phyloP scores from a whole-genome alignment of 2,797 vertebrate species.

The Arrhamphus sclerolepis region DNA sequence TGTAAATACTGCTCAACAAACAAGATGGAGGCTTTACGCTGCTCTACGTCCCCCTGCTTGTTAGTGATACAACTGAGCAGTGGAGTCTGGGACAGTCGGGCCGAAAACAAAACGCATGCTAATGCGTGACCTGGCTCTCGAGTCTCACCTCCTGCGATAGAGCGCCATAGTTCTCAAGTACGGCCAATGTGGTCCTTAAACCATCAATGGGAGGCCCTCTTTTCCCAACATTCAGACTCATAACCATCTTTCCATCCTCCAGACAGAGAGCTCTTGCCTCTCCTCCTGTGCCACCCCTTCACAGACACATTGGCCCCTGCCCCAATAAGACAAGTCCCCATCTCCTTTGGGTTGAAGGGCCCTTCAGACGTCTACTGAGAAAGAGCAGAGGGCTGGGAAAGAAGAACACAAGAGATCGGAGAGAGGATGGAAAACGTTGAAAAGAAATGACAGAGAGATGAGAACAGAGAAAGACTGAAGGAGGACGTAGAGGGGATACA shows the following conservation, averaged over 20 bases:
- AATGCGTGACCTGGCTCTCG: constrained; percentile 75
- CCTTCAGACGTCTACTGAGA: constrained; percentile 82
- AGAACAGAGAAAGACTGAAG: constrained; percentile 66
- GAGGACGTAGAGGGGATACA: constrained; percentile 69
- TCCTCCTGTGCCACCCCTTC: constrained; percentile 45
- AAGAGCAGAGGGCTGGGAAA: constrained; percentile 78
- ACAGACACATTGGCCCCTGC: constrained; percentile 51
- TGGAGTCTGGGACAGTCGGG: constrained; percentile 57
- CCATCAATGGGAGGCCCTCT: constrained; percentile 77
- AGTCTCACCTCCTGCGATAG: constrained; percentile 71
- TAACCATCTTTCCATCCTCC: constrained; percentile 67
- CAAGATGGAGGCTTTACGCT: constrained; percentile 49
- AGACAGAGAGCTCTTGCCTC: constrained; percentile 66
- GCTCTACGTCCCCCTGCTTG: constrained; percentile 36
- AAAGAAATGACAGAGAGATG: constrained; percentile 40
- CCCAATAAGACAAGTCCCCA: constrained; percentile 65
- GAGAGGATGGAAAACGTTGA: constrained; percentile 44
- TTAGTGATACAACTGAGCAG: constrained; percentile 59
- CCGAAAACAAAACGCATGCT: constrained; percentile 78
- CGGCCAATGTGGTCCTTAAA: constrained; percentile 77
- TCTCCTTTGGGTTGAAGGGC: constrained; percentile 73
- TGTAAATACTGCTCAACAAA: constrained; percentile 61
- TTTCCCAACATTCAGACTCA: constrained; percentile 73
- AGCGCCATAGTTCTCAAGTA: constrained; percentile 74
- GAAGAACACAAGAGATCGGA: constrained; percentile 57